phyloP scores from a whole-genome alignment of 2,888 invertebrate genomes.

The Chalcosyrphus nemorum region DNA sequence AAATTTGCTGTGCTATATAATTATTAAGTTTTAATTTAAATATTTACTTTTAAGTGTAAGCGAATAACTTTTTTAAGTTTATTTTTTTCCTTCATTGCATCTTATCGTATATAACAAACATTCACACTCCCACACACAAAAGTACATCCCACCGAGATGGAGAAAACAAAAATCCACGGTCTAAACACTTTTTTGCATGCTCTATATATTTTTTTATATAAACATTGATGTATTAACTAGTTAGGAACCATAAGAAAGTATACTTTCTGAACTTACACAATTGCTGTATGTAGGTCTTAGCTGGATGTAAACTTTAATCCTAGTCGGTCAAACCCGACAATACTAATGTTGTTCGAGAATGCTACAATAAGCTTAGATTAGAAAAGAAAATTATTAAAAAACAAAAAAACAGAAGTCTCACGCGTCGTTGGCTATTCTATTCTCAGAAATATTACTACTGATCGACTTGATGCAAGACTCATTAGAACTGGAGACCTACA shows the following conservation, averaged over 20 bases:
- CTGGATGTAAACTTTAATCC: not conserved
- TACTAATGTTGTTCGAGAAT: not conserved
- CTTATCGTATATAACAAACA: not conserved
- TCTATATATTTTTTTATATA: not conserved
- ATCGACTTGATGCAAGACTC: not conserved
- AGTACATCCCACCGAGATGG: not conserved
- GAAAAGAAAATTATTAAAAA: not conserved
- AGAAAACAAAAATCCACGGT: not conserved
- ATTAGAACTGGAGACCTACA: not conserved
- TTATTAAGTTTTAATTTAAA: not conserved
- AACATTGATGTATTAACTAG: not conserved
- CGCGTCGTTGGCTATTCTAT: not conserved
- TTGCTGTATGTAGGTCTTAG: not conserved
- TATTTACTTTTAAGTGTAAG: not conserved
- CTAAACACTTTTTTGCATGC: not conserved
- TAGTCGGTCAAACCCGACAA: not conserved
- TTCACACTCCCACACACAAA: not conserved
- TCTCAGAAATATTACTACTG: not conserved
- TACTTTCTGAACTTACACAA: not conserved
- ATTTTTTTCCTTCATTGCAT: not conserved
- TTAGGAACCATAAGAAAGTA: not conserved
- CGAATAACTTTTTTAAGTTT: not conserved
- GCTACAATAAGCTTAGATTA: not conserved
- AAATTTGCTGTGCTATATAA: constrained; percentile 21
- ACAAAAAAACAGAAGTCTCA: not conserved